Base-by-base conservation (phyloP, 2,797 vertebrate species). In the Salmo trutta region DNA sequence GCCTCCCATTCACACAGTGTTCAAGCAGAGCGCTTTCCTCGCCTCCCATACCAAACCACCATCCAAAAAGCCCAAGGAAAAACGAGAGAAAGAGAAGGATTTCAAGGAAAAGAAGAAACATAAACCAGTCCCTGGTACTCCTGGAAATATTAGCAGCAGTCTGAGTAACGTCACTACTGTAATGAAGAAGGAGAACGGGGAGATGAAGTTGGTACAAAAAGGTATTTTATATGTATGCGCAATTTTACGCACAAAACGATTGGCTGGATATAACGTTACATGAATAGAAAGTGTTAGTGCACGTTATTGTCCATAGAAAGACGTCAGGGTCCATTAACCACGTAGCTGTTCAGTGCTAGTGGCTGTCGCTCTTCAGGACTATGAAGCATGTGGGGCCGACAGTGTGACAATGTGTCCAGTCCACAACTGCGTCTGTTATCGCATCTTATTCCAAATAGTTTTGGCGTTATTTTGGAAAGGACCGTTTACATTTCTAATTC, bases 131-230 rank as follows among this genome's bases (percentile, higher is more conserved):
- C 90, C 93, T 85, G 87, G 90, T 65, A 81, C 76, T 72, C 64
- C 78, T 64, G 90, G 76, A 85, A 85, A 76, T 27, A 74, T 86
- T 73, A 33, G 81, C 81, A 87, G 85, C 80, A 85, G 85, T 52
- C 83, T 87, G 77, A 81, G 83, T 83, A 82, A 87, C 78, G 81
- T 86, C 81, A 83, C 88, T 66, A 47, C 83, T 17, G 88, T 88
- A 0, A 54, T 64, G 79, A 94, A 91, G 85, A 95, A 95, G 84
- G 96, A 98, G 88, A 98, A 98, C 88, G 97, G 97, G 19, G 96
- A 96, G 79, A 90, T 95, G 91, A 94, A 88, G 87, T 88, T 91
- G 79, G 79, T 84, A 84, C 92, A 92, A 74, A 95, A 95, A 96
- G 96, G 96, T 97, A 95, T 16, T 27, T 17, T 29, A 0, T 71